Percentiles rank a stretch among this genome's conserved stretches.
These are phyloP conservation scores for Augiades crinisus DNA, from an alignment of 2,888 invertebrate species.

Conservation along the genomic window DNA sequence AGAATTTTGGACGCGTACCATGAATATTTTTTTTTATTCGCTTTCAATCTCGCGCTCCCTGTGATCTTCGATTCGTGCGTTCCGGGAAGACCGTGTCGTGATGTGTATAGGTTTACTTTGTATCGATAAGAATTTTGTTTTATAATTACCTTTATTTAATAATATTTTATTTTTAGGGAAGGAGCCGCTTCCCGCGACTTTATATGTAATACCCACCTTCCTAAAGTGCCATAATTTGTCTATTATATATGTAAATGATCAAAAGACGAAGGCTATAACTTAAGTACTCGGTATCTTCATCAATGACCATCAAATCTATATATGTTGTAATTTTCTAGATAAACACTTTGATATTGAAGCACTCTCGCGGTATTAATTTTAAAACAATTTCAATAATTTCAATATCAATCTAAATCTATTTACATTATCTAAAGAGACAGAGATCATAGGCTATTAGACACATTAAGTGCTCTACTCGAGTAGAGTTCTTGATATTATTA, in stretches of 20 bases:
- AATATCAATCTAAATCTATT: neutral
- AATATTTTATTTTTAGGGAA: neutral
- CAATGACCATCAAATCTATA: no score
- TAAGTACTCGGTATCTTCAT: no score
- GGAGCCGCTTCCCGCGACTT: no score
- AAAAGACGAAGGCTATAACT: no score
- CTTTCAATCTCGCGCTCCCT: slow-evolving; percentile 20
- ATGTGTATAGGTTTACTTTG: slow-evolving; percentile 2
- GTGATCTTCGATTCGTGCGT: slow-evolving; percentile 16
- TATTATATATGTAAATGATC: no score
- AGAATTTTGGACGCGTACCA: slow-evolving; percentile 16
- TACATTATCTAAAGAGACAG: neutral
- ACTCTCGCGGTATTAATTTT: neutral
- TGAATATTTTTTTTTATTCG: slow-evolving; percentile 7
- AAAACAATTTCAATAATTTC: neutral
- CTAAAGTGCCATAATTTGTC: no score
- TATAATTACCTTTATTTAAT: no score
- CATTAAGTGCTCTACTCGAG: neutral
- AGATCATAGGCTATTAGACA: neutral
- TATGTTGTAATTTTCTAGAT: no score
- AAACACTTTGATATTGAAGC: no score
- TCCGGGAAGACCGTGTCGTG: slow-evolving; percentile 9
- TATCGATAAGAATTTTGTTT: neutral
- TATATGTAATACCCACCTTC: no score
- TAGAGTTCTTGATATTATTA: slow-evolving; percentile 11